Base-by-base conservation (phyloP, 1,140 invertebrate species). In the Trichonephila clavipes region DNA sequence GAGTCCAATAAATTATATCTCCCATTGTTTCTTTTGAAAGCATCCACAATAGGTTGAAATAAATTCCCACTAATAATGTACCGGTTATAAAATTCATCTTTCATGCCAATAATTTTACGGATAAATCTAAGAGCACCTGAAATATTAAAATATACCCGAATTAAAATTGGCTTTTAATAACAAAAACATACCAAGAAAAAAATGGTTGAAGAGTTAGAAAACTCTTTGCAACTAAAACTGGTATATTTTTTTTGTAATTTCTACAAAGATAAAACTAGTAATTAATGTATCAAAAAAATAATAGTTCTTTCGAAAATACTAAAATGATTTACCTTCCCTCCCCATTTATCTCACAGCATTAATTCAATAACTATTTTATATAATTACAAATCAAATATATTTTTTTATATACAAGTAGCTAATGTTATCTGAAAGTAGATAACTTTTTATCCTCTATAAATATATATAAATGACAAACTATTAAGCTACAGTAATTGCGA, bases 1-100 rank as follows among this genome's bases (percentile, higher is more conserved):
- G 99, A 99, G 96, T 99, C 99, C 90, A 99, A 96, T 88, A 99
- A 97, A 96, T 99, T 99, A 96, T 99, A 99, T 95, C 98, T 97
- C 94, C 98, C 98, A 96, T 99, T 99, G 96, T 99, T 99, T 95
- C 97, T 97, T 95, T 98, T 97, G 95, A 99, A 99, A 93, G 99
- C 98, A 96, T 99, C 98, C 94, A 99, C 98, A 94, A 99, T 98
- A 81, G 98, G 99, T 94, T 98, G 97, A 96, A 99, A 99, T 40
- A 99, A 96, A 96, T 99, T 98, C 69, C 98, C 98, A 95, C 99
- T 99, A 86, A 99, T 98, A 95, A 99, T 99, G 96, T 99, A 98
- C 95, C 98, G 97, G 96, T 99, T 99, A 96, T 99, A 99, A 96
- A 99, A 99, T 95, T 99, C 99, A 96, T 99, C 99, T 96, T 99